Base-by-base conservation (phyloP, 2,113 vertebrate species). In the Sinocyclocheilus maitianheensis region DNA sequence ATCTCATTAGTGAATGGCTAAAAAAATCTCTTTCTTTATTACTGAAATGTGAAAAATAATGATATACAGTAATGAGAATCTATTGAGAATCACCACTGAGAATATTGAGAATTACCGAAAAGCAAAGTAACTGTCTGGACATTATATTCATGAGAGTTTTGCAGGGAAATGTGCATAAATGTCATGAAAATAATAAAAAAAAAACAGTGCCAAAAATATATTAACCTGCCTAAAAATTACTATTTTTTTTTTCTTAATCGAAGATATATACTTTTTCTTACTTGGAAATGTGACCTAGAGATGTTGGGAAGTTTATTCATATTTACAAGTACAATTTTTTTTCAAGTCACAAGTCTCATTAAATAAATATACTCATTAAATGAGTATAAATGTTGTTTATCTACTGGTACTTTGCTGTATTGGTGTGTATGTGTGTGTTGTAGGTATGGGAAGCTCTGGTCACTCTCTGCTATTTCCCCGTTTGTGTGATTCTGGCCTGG, bases 401-500 rank as follows among this genome's bases (percentile, higher is more conserved):
- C 37, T 22, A 22, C 69, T 43, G 71, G 71, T 74, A 40, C 71
- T 74, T 37, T 37, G 30, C 67, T 71, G 14, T 71, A 37, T 71
- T 71, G 65, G 10, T 12, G 46, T 48, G 46, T 12, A 20, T 85
- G 13, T 75, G 65, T 77, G 22, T 88, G 46, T 48, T 67, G 13
- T 77, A 94, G 93, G 95, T 99, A 13, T 99, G 98, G 98, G 98
- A 99, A 84, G 98, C 96, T 0, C 93, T 99, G 75, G 95, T 99
- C 34, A 99, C 98, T 0, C 93, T 99, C 5, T 63, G 97, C 72
- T 98, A 96, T 94, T 99, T 99, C 93, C 98, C 98, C 0, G 94
- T 97, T 1, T 98, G 98, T 69, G 98, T 99, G 75, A 91, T 98
- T 46, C 95, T 98, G 77, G 98, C 98, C 0, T 99, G 98, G 98